Conservation (phyloP, 2,888 invertebrate genomes). For the Horisme vitalbata region DNA sequence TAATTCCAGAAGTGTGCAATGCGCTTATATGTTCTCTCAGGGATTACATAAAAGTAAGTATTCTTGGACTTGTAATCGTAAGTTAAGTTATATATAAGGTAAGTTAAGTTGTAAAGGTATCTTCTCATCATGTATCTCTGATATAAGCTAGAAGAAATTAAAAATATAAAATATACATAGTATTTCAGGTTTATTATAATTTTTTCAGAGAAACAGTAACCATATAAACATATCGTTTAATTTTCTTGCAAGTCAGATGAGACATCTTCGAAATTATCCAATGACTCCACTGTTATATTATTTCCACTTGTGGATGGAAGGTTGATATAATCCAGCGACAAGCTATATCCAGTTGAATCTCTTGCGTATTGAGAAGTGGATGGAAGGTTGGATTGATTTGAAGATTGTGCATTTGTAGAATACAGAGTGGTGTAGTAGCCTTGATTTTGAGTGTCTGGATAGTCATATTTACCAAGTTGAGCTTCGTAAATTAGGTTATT, state of each 20-base stretch:
- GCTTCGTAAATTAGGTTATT: constrained; percentile 30
- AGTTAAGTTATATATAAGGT: constrained; percentile 16
- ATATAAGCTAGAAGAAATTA: constrained; percentile 20
- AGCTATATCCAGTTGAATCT: constrained; percentile 16
- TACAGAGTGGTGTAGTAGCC: constrained; percentile 20
- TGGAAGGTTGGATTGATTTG: constrained; percentile 23
- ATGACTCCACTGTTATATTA: constrained; percentile 19
- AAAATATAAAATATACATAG: constrained; percentile 21
- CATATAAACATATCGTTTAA: constrained; percentile 30
- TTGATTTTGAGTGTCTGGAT: constrained; percentile 24
- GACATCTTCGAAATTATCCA: constrained; percentile 23
- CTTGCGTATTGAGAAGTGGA: constrained; percentile 26
- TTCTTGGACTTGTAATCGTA: constrained; percentile 8
- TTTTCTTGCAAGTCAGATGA: constrained; percentile 27
- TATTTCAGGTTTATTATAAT: constrained; percentile 20
- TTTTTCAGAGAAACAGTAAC: constrained; percentile 25
- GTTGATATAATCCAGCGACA: constrained; percentile 23
- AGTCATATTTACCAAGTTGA: constrained; percentile 27
- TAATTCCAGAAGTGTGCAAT: constrained; percentile 20
- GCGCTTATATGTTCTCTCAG: constrained; percentile 20
- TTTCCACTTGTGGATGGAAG: constrained; percentile 22
- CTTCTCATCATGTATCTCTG: constrained; percentile 17
- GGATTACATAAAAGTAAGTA: constrained; percentile 26
- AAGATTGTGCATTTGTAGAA: constrained; percentile 22
- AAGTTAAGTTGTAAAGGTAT: constrained; percentile 15